Percentiles rank a stretch among this genome's conserved stretches.
phyloP scores from a whole-genome alignment of 2,797 vertebrate species.

The Urocyon cinereoargenteus region DNA sequence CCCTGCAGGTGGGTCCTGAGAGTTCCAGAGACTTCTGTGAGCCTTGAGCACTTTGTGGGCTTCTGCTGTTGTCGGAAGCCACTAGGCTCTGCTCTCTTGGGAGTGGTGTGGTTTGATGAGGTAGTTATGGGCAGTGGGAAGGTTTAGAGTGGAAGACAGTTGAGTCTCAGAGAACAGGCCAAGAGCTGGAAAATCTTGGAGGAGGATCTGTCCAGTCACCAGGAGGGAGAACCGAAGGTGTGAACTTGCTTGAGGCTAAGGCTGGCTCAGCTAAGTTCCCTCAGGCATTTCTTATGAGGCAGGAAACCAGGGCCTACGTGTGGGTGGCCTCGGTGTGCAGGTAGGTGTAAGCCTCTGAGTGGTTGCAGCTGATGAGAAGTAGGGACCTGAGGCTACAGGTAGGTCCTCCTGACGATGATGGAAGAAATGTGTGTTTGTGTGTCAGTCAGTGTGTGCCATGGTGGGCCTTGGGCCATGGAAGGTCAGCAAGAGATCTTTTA shows the following conservation, averaged over 20 bases:
- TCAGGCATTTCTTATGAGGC: not conserved
- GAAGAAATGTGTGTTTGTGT: not conserved
- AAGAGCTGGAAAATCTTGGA: not conserved
- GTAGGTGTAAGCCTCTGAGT: not conserved
- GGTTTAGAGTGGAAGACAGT: not conserved
- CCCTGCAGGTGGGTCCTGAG: not conserved
- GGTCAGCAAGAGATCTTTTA: not conserved
- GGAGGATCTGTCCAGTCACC: not conserved
- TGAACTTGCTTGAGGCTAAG: not conserved
- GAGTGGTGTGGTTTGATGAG: not conserved
- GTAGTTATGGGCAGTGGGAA: not conserved
- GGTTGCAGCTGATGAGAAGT: not conserved
- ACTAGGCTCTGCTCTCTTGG: not conserved
- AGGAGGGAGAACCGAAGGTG: not conserved
- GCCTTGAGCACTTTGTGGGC: not conserved
- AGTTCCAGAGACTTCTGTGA: not conserved
- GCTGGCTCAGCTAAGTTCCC: not conserved
- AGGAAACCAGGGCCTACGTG: not conserved
- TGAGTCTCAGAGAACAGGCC: not conserved
- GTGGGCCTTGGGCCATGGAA: not conserved
- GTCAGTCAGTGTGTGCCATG: accelerated
- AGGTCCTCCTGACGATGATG: not conserved
- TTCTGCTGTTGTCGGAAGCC: not conserved
- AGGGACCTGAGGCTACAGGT: not conserved
- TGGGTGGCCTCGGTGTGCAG: not conserved